Evolutionary conservation across 2,888 invertebrate species (phyloP), one percentile per base, ranked within the genome.

Genomic region (Eulithis testata): DNA sequence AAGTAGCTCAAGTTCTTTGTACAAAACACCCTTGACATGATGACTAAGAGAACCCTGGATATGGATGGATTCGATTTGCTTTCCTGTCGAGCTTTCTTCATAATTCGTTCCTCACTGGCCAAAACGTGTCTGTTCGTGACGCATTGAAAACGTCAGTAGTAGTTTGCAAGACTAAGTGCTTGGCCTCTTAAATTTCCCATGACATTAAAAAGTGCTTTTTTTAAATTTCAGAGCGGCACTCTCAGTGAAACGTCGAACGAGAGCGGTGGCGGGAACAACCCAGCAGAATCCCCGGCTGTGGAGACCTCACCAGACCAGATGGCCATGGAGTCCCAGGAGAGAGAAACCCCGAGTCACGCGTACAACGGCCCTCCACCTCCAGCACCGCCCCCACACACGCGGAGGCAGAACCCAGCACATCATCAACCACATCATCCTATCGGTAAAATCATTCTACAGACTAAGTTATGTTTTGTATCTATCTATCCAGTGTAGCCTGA

Each of bases 321-420:
- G 67, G 96, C 96, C 2, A 92, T 96, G 82, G 96, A 96, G 81
- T 95, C 96, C 8, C 90, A 94, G 12, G 96, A 96, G 69, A 94
- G 96, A 73, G 95, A 95, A 75, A 85, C 88, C 0, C 91, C 89
- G 1, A 94, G 88, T 81, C 94, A 89, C 80, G 90, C 89, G 78
- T 90, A 93, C 85, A 93, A 87, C 73, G 94, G 85, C 73, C 94
- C 83, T 67, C 94, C 94, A 2, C 94, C 93, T 0, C 95, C 93
- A 0, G 94, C 94, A 1, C 95, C 95, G 59, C 95, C 95, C 2
- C 94, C 95, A 0, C 97, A 96, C 73, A 96, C 96, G 76, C 95
- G 96, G 76, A 95, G 96, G 31, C 97, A 96, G 56, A 95, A 95
- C 65, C 96, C 94, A 68, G 94, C 94, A 49, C 95, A 95, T 71